Percentiles rank a stretch among this genome's conserved stretches.
Conservation (phyloP, 2,113 vertebrate species). For the Narcine bancroftii region DNA sequence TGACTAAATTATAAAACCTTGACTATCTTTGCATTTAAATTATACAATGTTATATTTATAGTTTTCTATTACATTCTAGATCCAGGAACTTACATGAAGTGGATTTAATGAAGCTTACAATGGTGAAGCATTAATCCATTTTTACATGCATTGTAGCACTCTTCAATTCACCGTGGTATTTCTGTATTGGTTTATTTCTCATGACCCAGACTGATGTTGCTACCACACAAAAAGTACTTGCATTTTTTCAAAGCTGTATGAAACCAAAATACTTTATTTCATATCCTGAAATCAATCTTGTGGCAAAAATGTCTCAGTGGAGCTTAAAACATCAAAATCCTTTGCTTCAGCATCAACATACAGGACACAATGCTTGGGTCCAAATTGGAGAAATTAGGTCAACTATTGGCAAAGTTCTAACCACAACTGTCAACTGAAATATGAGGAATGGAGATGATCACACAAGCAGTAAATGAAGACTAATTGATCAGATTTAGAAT, state of each 20-base stretch:
- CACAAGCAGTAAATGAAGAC: not conserved
- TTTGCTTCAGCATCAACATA: not conserved
- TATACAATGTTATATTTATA: not conserved
- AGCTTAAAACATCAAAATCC: not conserved
- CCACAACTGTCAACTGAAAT: not conserved
- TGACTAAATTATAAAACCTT: not conserved
- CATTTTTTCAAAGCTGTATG: slow-evolving; percentile 3
- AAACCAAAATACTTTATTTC: not conserved
- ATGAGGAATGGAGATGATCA: not conserved
- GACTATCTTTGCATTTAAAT: not conserved
- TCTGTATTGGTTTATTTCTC: not conserved
- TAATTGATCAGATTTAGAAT: not conserved
- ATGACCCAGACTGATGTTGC: not conserved
- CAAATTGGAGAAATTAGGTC: not conserved
- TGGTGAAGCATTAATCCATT: not conserved
- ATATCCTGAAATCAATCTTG: not conserved
- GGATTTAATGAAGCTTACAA: not conserved
- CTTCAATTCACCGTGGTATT: not conserved
- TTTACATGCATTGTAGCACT: not conserved
- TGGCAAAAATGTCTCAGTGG: not conserved
- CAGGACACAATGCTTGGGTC: not conserved
- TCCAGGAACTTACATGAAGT: not conserved
- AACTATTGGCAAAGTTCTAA: not conserved
- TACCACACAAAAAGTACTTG: not conserved
- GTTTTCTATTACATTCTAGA: not conserved